Conservation (phyloP, 2,797 vertebrate genomes). For the Acrossocheilus wenchowensis region DNA sequence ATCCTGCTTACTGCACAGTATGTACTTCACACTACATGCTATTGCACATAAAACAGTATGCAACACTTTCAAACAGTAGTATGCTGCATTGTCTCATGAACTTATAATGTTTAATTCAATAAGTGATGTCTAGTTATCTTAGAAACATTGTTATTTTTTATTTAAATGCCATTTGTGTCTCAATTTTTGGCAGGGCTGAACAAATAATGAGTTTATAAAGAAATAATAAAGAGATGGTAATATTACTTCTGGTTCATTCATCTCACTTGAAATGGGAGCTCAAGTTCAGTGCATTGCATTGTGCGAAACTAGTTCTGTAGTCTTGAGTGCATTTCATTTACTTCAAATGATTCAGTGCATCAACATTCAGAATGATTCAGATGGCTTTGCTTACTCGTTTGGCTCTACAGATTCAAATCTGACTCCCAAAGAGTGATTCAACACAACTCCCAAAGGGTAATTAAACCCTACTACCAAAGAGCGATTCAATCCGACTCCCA, state of each 20-base stretch:
- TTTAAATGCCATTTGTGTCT: background rate
- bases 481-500: background rate
- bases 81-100: background rate
- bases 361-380: background rate
- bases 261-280: background rate
- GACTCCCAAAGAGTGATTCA: background rate
- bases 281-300: background rate
- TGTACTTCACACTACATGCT: background rate
- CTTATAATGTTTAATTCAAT: background rate
- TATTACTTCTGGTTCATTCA: background rate
- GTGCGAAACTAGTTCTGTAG: background rate
- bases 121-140: background rate
- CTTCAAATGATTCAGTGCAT: background rate
- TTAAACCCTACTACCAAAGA: background rate
- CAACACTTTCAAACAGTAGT: background rate
- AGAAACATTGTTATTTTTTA: background rate
- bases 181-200: background rate
- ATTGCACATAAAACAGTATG: background rate
- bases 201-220: background rate
- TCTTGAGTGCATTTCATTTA: background rate
- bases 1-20: background rate
- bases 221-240: background rate
- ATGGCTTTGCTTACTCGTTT: background rate
- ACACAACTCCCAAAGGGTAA: rapidly evolving
- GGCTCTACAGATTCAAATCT: background rate